Evolutionary conservation across 53 echinoderm and acorn worm genomes (phyloP).

Genomic region (Luidia sarsii): DNA sequence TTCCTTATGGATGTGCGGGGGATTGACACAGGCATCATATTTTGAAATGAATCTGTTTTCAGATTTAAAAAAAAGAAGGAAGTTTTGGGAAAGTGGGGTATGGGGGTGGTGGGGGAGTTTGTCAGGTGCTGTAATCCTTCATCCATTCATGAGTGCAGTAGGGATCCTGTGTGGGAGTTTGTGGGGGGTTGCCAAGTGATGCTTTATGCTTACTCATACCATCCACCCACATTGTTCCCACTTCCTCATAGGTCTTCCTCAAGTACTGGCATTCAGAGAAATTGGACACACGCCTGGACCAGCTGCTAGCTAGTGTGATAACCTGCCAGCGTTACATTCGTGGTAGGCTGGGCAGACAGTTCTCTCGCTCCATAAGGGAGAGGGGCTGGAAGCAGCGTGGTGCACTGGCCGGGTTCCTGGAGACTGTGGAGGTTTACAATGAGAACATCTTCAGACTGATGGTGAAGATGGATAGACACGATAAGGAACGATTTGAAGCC

Average conservation of each 20-base stretch:
- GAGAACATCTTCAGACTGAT: constrained; percentile 45
- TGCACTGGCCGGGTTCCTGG: constrained; percentile 31
- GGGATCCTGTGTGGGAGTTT: no score
- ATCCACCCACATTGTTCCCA: constrained; percentile 11
- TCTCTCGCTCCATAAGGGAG: constrained; percentile 35
- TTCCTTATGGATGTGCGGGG: no score
- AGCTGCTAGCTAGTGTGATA: constrained; percentile 61
- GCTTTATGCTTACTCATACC: constrained; percentile 27
- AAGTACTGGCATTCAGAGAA: constrained; percentile 98
- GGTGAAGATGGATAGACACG: constrained; percentile 65
- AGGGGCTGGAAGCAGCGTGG: constrained; percentile 49
- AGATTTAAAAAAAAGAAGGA: no score
- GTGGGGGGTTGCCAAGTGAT: not conserved
- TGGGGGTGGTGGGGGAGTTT: no score
- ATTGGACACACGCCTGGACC: constrained; percentile 82
- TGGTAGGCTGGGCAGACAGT: constrained; percentile 70
- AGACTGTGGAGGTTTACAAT: constrained; percentile 39
- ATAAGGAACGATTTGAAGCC: constrained; percentile 66
- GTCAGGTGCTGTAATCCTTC: no score
- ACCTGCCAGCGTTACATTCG: constrained; percentile 82
- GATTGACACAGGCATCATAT: no score
- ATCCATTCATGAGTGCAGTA: no score
- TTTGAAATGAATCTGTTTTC: no score
- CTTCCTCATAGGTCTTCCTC: constrained; percentile 65
- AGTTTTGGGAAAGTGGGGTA: no score